These are phyloP conservation scores for Buathra laborator DNA, from an alignment of 2,888 invertebrate genomes.

Conservation along the genomic window DNA sequence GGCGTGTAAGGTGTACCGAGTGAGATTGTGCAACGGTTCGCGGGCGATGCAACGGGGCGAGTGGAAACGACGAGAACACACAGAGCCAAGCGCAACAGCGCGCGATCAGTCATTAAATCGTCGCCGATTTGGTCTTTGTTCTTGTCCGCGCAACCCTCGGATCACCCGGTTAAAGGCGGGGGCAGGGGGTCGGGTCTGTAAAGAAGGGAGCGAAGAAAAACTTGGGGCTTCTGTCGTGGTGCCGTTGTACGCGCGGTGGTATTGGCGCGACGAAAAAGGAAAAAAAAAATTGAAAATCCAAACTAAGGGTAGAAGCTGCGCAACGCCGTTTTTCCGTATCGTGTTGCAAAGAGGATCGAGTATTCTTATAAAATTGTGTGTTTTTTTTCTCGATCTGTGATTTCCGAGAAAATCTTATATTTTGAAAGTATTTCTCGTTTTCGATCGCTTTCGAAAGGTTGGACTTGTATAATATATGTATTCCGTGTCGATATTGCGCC, in stretches of 20 bases:
- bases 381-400: no score
- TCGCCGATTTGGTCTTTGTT: constrained; percentile 83
- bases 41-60: constrained; percentile 66
- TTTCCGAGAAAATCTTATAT: no score
- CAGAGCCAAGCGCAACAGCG: constrained; percentile 77
- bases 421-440: no score
- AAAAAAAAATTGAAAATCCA: constrained; percentile 32
- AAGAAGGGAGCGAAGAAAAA: constrained; percentile 44
- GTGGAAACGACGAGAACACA: constrained; percentile 66
- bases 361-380: no score
- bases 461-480: no score
- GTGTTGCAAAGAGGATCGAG: constrained; percentile 11
- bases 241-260: background rate
- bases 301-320: constrained; percentile 66
- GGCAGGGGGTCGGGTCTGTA: background rate
- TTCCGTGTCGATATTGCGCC: no score
- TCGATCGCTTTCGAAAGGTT: no score
- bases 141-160: constrained; percentile 69
- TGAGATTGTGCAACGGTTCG: constrained; percentile 58
- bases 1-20: background rate
- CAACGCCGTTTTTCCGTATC: constrained; percentile 58
- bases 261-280: constrained; percentile 48
- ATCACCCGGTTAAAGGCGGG: constrained; percentile 61
- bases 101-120: constrained; percentile 84
- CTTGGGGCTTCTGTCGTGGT: constrained; percentile 34